phyloP scores from a whole-genome alignment of 2,113 vertebrate genomes.

The Oplegnathus fasciatus region DNA sequence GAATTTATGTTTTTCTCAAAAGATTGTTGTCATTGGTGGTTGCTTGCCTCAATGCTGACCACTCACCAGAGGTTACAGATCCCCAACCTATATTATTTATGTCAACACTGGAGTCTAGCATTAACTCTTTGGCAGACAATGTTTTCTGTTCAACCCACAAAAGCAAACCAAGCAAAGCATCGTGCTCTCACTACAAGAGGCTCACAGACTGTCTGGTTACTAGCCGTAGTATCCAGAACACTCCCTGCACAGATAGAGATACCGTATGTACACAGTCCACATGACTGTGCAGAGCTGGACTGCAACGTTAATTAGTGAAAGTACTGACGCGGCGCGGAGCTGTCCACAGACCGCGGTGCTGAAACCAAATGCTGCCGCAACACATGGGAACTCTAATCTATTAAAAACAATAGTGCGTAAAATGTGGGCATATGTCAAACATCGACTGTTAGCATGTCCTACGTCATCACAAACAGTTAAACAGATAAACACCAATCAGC shows the following conservation, averaged over 20 bases:
- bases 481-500: not conserved
- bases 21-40: not conserved
- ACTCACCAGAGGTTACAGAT: not conserved
- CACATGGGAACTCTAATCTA: conserved; percentile 8
- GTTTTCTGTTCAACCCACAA: not conserved
- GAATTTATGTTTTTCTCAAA: not conserved
- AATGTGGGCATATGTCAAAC: not conserved
- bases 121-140: not conserved
- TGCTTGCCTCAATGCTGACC: not conserved
- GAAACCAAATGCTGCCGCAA: conserved; percentile 63
- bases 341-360: conserved; percentile 70
- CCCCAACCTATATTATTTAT: not conserved
- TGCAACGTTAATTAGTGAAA: conserved; percentile 61
- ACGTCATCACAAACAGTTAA: not conserved
- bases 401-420: not conserved
- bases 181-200: not conserved
- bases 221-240: conserved; percentile 5
- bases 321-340: conserved; percentile 59
- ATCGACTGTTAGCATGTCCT: not conserved
- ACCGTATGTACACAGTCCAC: conserved; percentile 9
- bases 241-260: not conserved
- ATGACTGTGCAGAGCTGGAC: conserved; percentile 31
- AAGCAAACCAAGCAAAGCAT: not conserved
- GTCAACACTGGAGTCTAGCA: not conserved
- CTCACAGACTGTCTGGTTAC: conserved; percentile 5